phyloP scores from a whole-genome alignment of 2,797 vertebrate genomes.

The Buceros bicornis region DNA sequence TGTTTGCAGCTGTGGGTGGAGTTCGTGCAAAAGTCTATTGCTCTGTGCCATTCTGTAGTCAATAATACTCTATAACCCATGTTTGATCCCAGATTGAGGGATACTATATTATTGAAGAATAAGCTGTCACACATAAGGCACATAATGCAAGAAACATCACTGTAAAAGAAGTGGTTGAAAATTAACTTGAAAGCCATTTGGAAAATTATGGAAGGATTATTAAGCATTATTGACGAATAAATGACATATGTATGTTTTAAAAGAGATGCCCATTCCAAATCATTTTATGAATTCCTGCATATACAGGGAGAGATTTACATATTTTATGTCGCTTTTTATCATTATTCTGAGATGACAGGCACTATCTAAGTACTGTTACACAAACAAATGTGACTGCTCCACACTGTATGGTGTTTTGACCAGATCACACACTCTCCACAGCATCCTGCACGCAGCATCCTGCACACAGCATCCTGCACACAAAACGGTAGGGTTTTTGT shows the following conservation, averaged over 20 bases:
- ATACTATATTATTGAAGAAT: neutral
- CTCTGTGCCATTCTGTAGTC: neutral
- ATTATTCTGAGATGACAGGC: neutral
- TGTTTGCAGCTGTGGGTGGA: neutral
- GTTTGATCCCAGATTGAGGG: neutral
- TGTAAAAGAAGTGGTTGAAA: neutral
- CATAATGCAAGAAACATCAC: neutral
- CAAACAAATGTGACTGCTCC: neutral
- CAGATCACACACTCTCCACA: neutral
- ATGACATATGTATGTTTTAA: neutral
- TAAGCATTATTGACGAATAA: neutral
- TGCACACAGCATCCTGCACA: neutral
- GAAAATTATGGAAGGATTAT: neutral
- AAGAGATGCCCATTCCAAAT: neutral
- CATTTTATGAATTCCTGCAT: neutral
- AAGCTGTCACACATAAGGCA: neutral
- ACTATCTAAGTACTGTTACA: neutral
- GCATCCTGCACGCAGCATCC: neutral
- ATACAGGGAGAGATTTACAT: neutral
- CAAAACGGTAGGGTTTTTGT: neutral
- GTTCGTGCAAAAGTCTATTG: neutral
- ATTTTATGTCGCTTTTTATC: neutral
- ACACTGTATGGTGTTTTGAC: neutral
- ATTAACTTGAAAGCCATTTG: neutral
- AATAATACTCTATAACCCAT: neutral